Evolutionary conservation across 2,113 vertebrate genomes (phyloP).

Genomic region (Australoheros scitulus): DNA sequence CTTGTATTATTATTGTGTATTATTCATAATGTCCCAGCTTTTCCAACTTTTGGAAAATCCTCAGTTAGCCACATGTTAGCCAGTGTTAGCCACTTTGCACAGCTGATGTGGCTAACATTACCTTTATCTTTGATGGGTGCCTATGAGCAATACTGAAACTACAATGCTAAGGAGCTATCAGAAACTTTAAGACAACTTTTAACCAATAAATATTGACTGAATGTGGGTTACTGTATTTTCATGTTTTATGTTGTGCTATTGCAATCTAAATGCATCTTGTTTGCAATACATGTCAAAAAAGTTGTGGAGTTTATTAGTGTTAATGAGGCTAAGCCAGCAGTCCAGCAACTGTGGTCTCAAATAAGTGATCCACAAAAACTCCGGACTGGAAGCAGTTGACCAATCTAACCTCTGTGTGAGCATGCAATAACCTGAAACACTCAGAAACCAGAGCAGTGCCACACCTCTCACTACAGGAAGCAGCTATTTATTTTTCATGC

Average conservation of each 20-base stretch:
- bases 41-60: too few species aligned
- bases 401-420: background rate
- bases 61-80: too few species aligned
- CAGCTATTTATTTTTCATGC: conserved; percentile 73
- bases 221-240: background rate
- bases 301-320: background rate
- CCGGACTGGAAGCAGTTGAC: conserved; percentile 26
- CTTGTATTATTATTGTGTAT: too few species aligned
- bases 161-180: background rate
- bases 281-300: background rate
- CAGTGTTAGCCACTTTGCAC: too few species aligned
- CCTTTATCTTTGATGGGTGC: too few species aligned
- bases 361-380: background rate
- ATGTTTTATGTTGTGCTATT: background rate
- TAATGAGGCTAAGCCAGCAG: background rate
- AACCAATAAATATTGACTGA: background rate
- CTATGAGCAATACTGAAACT: too few species aligned
- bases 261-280: background rate
- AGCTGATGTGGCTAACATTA: too few species aligned
- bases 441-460: conserved; percentile 31
- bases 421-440: background rate
- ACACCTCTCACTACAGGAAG: conserved; percentile 52
- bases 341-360: background rate
- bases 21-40: too few species aligned
- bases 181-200: background rate